Conservation (phyloP, 2,113 vertebrate species). For the Alaudala cheleensis region DNA sequence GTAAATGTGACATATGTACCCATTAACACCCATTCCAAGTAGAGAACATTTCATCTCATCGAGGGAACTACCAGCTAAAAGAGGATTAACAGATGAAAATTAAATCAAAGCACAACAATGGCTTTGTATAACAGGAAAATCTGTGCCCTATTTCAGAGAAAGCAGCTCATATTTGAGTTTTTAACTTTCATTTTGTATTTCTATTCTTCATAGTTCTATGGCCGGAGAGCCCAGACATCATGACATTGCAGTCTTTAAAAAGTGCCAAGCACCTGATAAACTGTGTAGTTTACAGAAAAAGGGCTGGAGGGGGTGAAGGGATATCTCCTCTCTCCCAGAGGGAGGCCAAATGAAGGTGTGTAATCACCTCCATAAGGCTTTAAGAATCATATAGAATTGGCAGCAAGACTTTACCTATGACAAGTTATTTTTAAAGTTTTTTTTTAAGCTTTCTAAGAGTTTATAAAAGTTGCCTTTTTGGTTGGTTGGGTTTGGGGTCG, state of each 20-base stretch:
- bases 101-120: background rate
- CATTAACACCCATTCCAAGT: background rate
- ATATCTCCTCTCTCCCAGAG: background rate
- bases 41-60: background rate
- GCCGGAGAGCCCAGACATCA: background rate
- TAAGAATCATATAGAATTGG: background rate
- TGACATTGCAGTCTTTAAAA: background rate
- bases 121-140: background rate
- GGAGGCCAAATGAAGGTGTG: background rate
- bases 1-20: background rate
- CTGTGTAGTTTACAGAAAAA: background rate
- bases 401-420: background rate
- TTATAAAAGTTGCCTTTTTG: background rate
- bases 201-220: background rate
- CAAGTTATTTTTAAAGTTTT: background rate
- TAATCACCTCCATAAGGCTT: background rate
- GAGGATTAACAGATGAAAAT: background rate
- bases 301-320: rapidly evolving
- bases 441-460: background rate
- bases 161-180: background rate
- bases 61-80: background rate
- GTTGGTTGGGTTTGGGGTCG: background rate
- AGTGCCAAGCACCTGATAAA: background rate
- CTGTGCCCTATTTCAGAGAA: background rate
- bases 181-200: background rate